Evolutionary conservation across 2,888 invertebrate genomes (phyloP).

Genomic region (Dusona sp.): DNA sequence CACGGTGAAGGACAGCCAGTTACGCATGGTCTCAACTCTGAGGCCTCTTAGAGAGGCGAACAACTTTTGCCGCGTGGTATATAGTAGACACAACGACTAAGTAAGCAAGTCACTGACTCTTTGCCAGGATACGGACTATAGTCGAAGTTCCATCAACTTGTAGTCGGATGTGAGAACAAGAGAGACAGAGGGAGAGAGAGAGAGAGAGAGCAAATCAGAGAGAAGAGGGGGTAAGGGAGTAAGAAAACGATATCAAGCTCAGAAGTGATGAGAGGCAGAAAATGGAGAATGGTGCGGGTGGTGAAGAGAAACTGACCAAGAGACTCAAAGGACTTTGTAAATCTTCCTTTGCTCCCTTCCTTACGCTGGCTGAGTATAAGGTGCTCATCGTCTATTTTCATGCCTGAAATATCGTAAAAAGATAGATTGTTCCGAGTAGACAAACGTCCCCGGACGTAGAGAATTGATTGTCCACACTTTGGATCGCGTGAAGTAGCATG

Average conservation of each 20-base stretch:
- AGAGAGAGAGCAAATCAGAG: slow-evolving; percentile 30
- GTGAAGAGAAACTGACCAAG: slow-evolving; percentile 23
- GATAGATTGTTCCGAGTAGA: slow-evolving; percentile 29
- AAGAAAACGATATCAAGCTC: not conserved
- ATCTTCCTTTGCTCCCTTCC: slow-evolving; percentile 32
- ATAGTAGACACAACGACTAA: slow-evolving; percentile 43
- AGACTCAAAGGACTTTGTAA: slow-evolving; percentile 45
- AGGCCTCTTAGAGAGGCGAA: slow-evolving; percentile 42
- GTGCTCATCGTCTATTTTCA: slow-evolving; percentile 15
- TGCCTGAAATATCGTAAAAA: slow-evolving; percentile 21
- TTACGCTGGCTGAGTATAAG: slow-evolving; percentile 12
- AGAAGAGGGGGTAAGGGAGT: not conserved
- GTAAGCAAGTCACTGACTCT: slow-evolving; percentile 47
- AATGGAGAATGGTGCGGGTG: too few species aligned
- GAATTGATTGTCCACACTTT: slow-evolving; percentile 55
- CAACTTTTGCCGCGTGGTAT: slow-evolving; percentile 49
- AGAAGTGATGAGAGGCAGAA: too few species aligned
- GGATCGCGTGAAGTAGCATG: slow-evolving; percentile 34
- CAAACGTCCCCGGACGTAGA: slow-evolving; percentile 31
- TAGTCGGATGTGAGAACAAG: slow-evolving; percentile 11
- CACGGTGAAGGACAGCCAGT: slow-evolving; percentile 69
- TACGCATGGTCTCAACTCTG: slow-evolving; percentile 62
- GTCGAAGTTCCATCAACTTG: slow-evolving; percentile 38
- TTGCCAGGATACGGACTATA: not conserved
- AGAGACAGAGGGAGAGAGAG: not conserved